Percentiles rank a stretch among this genome's conserved stretches.
phyloP scores from a whole-genome alignment of 2,797 vertebrate species.

The Pagetopsis macropterus region DNA sequence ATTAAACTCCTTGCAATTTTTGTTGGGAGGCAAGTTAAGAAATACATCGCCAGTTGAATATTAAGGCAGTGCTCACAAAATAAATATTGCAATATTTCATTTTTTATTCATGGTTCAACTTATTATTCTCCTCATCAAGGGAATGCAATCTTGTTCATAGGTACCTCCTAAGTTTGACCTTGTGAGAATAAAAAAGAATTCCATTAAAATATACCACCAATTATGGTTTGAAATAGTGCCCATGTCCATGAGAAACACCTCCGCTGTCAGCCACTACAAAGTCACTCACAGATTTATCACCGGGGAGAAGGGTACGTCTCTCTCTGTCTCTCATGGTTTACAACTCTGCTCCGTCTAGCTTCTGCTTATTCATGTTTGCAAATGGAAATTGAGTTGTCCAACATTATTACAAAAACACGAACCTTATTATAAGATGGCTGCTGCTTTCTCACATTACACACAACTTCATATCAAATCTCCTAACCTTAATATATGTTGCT shows the following conservation, averaged over 20 bases:
- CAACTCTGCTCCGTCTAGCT: constrained; percentile 21
- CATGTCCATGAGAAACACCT: constrained; percentile 61
- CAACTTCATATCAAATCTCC: constrained; percentile 1
- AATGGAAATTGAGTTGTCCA: constrained; percentile 36
- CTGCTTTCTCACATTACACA: constrained; percentile 15
- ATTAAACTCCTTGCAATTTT: constrained; percentile 47
- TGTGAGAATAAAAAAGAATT: constrained; percentile 58
- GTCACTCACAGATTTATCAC: constrained; percentile 61
- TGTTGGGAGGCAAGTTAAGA: constrained; percentile 30
- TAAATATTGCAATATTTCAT: constrained; percentile 49
- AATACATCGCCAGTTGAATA: constrained; percentile 40
- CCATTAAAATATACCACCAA: constrained; percentile 63
- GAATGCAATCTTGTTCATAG: constrained; percentile 39
- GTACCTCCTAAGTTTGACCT: constrained; percentile 57
- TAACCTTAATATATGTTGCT: neutral
- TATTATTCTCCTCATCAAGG: constrained; percentile 51
- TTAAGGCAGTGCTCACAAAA: constrained; percentile 44
- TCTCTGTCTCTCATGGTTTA: constrained; percentile 35
- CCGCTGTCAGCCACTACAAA: constrained; percentile 50
- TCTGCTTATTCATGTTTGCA: constrained; percentile 32
- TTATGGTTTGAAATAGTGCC: constrained; percentile 53
- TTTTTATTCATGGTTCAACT: constrained; percentile 59
- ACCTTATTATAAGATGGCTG: neutral
- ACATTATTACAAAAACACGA: constrained; percentile 31
- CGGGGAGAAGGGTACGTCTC: constrained; percentile 39